Evolutionary conservation across 1,140 invertebrate genomes (phyloP), one percentile per base, ranked within the genome.

Genomic region (Ips typographus): DNA sequence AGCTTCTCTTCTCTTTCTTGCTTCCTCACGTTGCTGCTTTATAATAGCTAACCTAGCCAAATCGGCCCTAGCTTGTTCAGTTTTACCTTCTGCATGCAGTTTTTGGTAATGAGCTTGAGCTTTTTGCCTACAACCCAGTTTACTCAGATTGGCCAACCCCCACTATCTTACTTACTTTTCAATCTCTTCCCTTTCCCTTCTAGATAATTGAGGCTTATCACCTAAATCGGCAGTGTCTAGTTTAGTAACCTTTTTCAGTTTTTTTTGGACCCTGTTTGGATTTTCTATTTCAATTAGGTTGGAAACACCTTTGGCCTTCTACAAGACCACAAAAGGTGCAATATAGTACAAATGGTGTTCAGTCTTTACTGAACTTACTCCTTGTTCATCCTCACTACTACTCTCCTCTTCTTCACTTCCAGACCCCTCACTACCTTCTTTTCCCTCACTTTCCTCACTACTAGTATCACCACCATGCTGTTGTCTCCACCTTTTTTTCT

Each of bases 51-150:
- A 83, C 65, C 96, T 82, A 4, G 96, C 96, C 44, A 99, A 82
- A 84, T 99, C 96, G 1, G 95, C 94, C 69, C 94, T 86, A 0
- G 96, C 96, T 80, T 98, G 93, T 51, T 96, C 95, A 1, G 96
- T 98, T 82, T 96, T 97, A 59, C 96, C 95, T 66, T 92, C 93
- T 1, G 94, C 92, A 77, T 98, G 95, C 37, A 97, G 81, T 77
- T 94, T 94, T 78, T 95, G 91, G 80, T 98, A 98, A 71, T 94
- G 89, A 36, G 90, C 90, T 63, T 90, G 89, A 1, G 94, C 94
- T 77, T 89, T 88, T 78, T 97, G 93, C 75, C 68, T 70, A 58
- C 7, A 62, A 69, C 22, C 7, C 22, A 22, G 22, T 22, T 22
- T 22, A 22, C 22, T 22, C 22, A 22, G 22, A 22, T 22, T 22